These are phyloP conservation scores for Archips xylosteana DNA, from an alignment of 2,888 invertebrate genomes.

Conservation along the genomic window DNA sequence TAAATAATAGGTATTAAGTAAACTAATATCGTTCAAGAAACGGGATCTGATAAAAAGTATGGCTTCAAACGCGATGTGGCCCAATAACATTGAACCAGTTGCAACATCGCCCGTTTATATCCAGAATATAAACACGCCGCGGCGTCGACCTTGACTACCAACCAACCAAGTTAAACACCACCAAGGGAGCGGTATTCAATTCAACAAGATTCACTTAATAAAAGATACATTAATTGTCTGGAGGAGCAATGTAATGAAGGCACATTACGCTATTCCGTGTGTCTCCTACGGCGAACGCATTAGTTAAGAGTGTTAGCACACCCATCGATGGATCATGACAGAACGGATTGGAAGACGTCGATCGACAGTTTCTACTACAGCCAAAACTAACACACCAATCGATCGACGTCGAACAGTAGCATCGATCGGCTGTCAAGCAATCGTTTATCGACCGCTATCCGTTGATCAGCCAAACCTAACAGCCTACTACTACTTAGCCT, in stretches of 20 bases:
- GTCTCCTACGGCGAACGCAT: not conserved
- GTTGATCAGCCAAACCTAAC: too few species aligned
- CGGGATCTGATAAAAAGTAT: not conserved
- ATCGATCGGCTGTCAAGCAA: too few species aligned
- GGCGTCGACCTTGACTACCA: constrained; percentile 27
- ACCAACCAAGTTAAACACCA: constrained; percentile 17
- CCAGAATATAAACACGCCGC: constrained; percentile 37
- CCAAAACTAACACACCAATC: too few species aligned
- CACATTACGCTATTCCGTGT: not conserved
- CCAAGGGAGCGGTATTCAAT: constrained; percentile 1
- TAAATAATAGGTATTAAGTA: too few species aligned
- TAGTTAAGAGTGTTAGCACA: not conserved
- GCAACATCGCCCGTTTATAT: constrained; percentile 35
- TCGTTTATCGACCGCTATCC: too few species aligned
- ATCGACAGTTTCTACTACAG: too few species aligned
- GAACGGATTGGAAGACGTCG: too few species aligned
- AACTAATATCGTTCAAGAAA: not conserved
- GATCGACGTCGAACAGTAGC: too few species aligned
- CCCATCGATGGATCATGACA: too few species aligned
- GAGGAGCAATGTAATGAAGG: not conserved
- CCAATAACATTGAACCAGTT: constrained; percentile 18
- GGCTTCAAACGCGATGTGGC: constrained; percentile 3
- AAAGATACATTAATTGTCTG: not conserved
- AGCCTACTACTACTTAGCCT: too few species aligned
- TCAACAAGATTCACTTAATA: constrained; percentile 2